These are phyloP conservation scores for Melanostigma gelatinosum DNA, from an alignment of 2,113 vertebrate genomes.

Conservation along the genomic window DNA sequence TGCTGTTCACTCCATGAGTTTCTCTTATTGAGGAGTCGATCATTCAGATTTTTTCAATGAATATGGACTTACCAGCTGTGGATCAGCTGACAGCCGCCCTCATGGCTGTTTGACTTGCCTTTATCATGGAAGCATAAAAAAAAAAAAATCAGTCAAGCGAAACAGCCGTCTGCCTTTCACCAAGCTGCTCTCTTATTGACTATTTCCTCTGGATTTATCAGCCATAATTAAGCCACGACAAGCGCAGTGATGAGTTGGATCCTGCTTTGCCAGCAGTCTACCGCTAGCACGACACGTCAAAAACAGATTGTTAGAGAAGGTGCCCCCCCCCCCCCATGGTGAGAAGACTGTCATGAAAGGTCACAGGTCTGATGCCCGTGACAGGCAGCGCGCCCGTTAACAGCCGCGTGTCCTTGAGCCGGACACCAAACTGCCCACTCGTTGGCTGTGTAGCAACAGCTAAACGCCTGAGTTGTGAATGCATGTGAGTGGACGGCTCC, in stretches of 20 bases:
- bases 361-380: slow-evolving; percentile 31
- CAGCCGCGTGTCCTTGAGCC: slow-evolving; percentile 42
- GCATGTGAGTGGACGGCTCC: slow-evolving; percentile 40
- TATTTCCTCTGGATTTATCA: slow-evolving; percentile 51
- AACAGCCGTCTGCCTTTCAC: slow-evolving; percentile 36
- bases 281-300: too few species aligned
- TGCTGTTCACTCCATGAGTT: slow-evolving; percentile 55
- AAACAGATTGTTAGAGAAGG: slow-evolving; percentile 22
- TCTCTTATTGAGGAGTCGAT: slow-evolving; percentile 58
- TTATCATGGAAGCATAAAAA: slow-evolving; percentile 35
- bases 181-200: slow-evolving; percentile 49
- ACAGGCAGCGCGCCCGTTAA: not conserved
- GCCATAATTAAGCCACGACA: slow-evolving; percentile 43
- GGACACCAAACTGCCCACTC: slow-evolving; percentile 19
- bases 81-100: slow-evolving; percentile 64
- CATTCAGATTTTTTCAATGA: slow-evolving; percentile 44
- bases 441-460: slow-evolving; percentile 9
- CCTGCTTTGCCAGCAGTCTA: slow-evolving; percentile 11
- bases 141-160: slow-evolving; percentile 11
- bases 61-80: slow-evolving; percentile 55
- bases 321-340: not conserved
- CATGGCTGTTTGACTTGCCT: slow-evolving; percentile 42
- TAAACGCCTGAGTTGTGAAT: slow-evolving; percentile 38
- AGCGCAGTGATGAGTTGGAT: slow-evolving; percentile 35
- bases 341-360: slow-evolving; percentile 24